These are phyloP conservation scores for Ochotona princeps DNA, from an alignment of 2,113 vertebrate species.

Conservation along the genomic window DNA sequence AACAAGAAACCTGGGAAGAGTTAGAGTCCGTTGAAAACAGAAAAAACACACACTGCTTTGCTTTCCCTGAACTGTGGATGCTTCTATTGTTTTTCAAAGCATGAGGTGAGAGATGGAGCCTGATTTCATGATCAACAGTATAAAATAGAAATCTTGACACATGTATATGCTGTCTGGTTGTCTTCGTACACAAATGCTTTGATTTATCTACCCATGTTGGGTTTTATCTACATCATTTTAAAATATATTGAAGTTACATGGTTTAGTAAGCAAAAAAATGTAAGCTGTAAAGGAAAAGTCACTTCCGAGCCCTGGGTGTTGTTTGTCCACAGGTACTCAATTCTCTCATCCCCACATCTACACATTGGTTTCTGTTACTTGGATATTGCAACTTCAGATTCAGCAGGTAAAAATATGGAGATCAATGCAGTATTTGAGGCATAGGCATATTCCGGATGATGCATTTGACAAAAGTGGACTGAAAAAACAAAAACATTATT, in stretches of 20 bases:
- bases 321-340: not conserved
- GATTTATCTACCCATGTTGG: not conserved
- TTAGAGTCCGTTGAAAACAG: conserved; percentile 6
- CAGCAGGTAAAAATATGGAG: not conserved
- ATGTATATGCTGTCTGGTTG: not conserved
- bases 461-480: not conserved
- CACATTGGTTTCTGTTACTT: no score
- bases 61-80: not conserved
- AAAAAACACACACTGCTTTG: conserved; percentile 28
- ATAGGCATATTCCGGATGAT: not conserved
- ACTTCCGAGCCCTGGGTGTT: fast-evolving
- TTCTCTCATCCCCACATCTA: fast-evolving
- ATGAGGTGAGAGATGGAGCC: not conserved
- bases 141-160: conserved; percentile 18
- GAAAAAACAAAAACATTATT: not conserved
- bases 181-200: not conserved
- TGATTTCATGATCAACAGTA: not conserved
- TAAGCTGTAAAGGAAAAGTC: not conserved
- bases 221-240: conserved; percentile 16
- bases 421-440: not conserved
- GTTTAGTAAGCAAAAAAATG: not conserved
- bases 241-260: not conserved
- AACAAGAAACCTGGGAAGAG: conserved; percentile 23
- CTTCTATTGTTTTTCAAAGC: conserved; percentile 47
- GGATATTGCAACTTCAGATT: not conserved